Percentiles rank a stretch among this genome's conserved stretches.
Conservation (phyloP, 2,797 vertebrate genomes). For the Enteromius viviparus region DNA sequence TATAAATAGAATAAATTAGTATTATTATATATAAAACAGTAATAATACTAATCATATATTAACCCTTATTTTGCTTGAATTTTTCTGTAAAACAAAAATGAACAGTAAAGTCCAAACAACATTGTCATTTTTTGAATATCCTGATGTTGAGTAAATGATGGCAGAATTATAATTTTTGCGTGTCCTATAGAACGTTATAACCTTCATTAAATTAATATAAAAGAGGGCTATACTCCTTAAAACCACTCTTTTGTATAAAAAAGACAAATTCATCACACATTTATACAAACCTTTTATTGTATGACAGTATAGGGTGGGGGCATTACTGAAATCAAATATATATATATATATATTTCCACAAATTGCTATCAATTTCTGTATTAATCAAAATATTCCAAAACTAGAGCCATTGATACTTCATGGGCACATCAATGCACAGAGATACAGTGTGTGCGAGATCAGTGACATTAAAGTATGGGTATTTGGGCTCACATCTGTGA, state of each 20-base stretch:
- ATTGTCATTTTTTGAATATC: neutral
- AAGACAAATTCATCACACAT: conserved; percentile 36
- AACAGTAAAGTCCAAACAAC: neutral
- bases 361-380: conserved; percentile 48
- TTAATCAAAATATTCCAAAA: conserved; percentile 48
- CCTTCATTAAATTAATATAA: too few relatives aligned
- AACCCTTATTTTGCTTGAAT: too few relatives aligned
- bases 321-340: conserved; percentile 59
- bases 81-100: neutral
- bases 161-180: neutral
- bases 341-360: conserved; percentile 54
- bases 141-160: neutral
- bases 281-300: conserved; percentile 78
- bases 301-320: conserved; percentile 66
- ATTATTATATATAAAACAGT: too few relatives aligned
- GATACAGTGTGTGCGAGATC: conserved; percentile 28
- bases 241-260: neutral
- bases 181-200: too few relatives aligned
- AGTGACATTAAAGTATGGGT: conserved; percentile 20
- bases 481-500: conserved; percentile 17
- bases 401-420: conserved; percentile 55
- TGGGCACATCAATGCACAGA: conserved; percentile 34
- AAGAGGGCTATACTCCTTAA: too few relatives aligned
- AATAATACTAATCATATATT: too few relatives aligned
- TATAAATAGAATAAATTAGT: too few relatives aligned